Conservation (phyloP, 2,797 vertebrate species). For the Microcaecilia unicolor region DNA sequence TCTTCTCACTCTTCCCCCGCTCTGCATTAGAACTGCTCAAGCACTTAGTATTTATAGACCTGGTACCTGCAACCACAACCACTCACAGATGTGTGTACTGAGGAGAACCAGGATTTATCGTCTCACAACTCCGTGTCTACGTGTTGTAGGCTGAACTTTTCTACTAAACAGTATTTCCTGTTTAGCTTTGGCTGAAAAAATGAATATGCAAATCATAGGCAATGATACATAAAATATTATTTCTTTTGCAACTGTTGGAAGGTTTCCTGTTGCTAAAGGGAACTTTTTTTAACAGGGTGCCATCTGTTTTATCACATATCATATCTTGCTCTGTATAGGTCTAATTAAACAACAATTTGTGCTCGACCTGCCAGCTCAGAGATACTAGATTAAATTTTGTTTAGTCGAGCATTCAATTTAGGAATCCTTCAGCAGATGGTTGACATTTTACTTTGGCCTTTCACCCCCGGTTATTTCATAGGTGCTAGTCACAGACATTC, state of each 20-base stretch:
- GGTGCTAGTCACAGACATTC: background rate
- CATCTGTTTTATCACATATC: conserved; percentile 10
- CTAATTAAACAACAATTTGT: conserved; percentile 18
- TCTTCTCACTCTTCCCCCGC: too few relatives aligned
- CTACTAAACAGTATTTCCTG: too few relatives aligned
- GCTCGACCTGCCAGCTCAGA: conserved; percentile 3
- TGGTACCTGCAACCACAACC: too few relatives aligned
- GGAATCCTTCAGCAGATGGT: background rate
- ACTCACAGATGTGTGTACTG: too few relatives aligned
- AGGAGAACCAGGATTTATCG: too few relatives aligned
- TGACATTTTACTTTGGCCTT: conserved; percentile 2
- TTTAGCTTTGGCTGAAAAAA: conserved; percentile 4
- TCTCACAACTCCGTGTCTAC: too few relatives aligned
- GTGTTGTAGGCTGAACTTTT: too few relatives aligned
- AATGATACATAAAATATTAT: conserved; percentile 12
- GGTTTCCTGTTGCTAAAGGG: conserved; percentile 10
- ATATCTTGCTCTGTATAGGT: conserved; percentile 13
- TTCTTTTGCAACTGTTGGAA: conserved; percentile 14
- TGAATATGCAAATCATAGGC: conserved; percentile 6
- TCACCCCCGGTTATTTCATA: conserved; percentile 1
- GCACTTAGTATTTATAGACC: too few relatives aligned
- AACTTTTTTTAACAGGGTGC: conserved; percentile 1
- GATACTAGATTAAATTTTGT: conserved; percentile 6
- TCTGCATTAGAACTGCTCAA: too few relatives aligned
- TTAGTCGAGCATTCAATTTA: background rate